These are phyloP conservation scores for Thunnus maccoyii DNA, from an alignment of 2,113 vertebrate genomes.

Conservation along the genomic window DNA sequence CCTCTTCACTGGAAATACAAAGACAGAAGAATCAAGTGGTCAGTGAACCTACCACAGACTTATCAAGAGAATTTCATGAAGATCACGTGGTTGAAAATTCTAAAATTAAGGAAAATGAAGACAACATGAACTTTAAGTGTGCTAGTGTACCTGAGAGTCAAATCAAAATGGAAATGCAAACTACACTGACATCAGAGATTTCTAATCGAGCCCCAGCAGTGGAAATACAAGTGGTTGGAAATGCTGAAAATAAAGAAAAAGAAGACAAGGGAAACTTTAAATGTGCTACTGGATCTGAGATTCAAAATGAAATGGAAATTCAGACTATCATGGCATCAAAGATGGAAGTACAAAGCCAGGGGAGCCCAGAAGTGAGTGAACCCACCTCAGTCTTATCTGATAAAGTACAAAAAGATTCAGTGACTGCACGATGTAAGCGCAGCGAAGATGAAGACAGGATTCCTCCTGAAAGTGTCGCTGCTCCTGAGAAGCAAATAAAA, in stretches of 20 bases:
- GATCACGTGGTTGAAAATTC: background rate
- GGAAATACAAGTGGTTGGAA: constrained; percentile 27
- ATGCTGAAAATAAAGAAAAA: background rate
- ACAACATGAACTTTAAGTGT: background rate
- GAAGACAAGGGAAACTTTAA: background rate
- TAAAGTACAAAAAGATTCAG: background rate
- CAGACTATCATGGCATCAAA: background rate
- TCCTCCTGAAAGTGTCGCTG: constrained; percentile 7
- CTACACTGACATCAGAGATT: background rate
- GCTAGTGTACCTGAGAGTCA: background rate
- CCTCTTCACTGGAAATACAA: constrained; percentile 27
- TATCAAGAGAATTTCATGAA: background rate
- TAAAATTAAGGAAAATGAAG: constrained; percentile 37
- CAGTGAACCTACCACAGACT: constrained; percentile 12
- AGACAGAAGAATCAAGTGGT: constrained; percentile 19
- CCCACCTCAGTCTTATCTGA: background rate
- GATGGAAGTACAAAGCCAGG: background rate
- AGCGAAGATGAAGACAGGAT: background rate
- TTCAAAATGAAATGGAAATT: background rate
- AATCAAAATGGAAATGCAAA: constrained; percentile 9
- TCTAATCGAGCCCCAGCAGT: background rate
- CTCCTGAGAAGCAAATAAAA: constrained; percentile 26
- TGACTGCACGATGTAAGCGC: background rate
- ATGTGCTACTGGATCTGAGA: background rate
- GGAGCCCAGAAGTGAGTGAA: background rate